These are phyloP conservation scores for Plutomurus gul DNA, from an alignment of 1,140 invertebrate species.

Conservation along the genomic window DNA sequence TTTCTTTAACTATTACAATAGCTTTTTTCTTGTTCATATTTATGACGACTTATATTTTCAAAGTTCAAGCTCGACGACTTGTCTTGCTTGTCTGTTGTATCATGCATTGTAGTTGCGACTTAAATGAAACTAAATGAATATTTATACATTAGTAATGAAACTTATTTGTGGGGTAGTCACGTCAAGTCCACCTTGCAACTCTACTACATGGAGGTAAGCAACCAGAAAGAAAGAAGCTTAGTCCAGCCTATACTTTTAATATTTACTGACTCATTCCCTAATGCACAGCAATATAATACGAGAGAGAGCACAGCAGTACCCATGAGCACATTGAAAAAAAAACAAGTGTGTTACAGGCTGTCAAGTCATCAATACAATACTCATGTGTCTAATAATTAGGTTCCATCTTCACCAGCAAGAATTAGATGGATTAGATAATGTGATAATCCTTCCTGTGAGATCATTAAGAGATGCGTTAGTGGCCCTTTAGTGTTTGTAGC, in stretches of 20 bases:
- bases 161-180: neutral
- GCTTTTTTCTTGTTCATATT: neutral
- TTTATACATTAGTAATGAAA: neutral
- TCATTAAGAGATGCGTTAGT: slow-evolving; percentile 29
- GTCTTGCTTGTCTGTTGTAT: too few relatives aligned
- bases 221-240: too few relatives aligned
- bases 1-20: too few relatives aligned
- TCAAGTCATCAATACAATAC: slow-evolving; percentile 22
- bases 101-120: neutral
- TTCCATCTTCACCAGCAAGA: slow-evolving; percentile 28
- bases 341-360: neutral
- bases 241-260: too few relatives aligned
- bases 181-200: neutral
- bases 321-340: neutral
- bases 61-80: too few relatives aligned
- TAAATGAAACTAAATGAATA: neutral
- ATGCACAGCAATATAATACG: too few relatives aligned
- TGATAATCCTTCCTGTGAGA: slow-evolving; percentile 26
- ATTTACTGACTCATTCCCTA: too few relatives aligned
- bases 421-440: slow-evolving; percentile 35
- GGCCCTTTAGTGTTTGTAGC: slow-evolving; percentile 16
- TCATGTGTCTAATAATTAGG: slow-evolving; percentile 31
- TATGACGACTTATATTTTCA: neutral
- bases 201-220: neutral
- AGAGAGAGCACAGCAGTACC: neutral